These are phyloP conservation scores for Drosophila subquinaria DNA, from an alignment of 2,888 invertebrate species.

Conservation along the genomic window DNA sequence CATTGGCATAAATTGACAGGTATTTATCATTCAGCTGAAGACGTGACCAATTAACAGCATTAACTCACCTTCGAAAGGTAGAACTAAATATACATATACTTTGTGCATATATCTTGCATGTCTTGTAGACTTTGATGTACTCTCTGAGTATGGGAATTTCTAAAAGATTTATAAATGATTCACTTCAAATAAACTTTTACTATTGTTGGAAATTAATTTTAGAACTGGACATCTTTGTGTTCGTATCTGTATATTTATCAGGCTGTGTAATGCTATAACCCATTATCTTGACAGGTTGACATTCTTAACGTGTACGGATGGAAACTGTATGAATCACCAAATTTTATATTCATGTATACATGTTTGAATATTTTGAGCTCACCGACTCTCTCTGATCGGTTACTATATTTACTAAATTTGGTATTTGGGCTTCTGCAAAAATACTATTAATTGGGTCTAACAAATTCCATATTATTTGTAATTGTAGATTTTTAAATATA, in stretches of 20 bases:
- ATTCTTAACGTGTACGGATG: neutral
- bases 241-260: neutral
- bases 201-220: neutral
- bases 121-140: conserved; percentile 6
- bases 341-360: no score
- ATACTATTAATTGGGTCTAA: no score
- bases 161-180: neutral
- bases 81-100: neutral
- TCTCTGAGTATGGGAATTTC: neutral
- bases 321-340: no score
- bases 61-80: conserved; percentile 60
- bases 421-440: neutral
- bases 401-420: neutral
- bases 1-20: conserved; percentile 64
- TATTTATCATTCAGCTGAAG: conserved; percentile 66
- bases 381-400: no score
- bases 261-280: neutral
- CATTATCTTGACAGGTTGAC: neutral
- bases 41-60: conserved; percentile 76
- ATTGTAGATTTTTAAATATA: neutral
- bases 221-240: neutral
- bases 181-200: neutral
- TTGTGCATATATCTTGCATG: neutral
- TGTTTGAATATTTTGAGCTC: no score
- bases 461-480: neutral